A percentile compares a stretch with the other conserved stretches of the same genome.
These are phyloP conservation scores for Baronia brevicornis DNA, from an alignment of 2,888 invertebrate genomes.

Conservation along the genomic window DNA sequence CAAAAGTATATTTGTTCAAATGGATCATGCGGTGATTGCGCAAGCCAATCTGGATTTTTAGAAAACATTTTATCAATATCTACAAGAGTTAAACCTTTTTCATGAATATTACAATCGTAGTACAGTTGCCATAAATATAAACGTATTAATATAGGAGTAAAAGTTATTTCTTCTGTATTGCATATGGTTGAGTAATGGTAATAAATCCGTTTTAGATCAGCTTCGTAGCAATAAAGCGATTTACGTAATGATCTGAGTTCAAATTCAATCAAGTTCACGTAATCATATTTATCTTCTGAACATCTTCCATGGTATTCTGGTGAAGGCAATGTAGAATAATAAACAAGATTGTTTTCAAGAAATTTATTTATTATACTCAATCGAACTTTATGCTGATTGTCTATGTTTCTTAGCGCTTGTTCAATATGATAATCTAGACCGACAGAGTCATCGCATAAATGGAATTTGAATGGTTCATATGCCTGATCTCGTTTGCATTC, in stretches of 20 bases:
- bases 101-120: slow-evolving; percentile 70
- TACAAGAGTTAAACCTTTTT: slow-evolving; percentile 62
- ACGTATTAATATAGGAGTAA: slow-evolving; percentile 63
- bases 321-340: slow-evolving; percentile 18
- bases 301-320: slow-evolving; percentile 11
- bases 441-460: slow-evolving; percentile 50
- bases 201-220: slow-evolving; percentile 66
- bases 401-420: slow-evolving; percentile 48
- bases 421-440: slow-evolving; percentile 63
- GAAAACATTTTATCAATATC: slow-evolving; percentile 69
- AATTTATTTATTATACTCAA: slow-evolving; percentile 41
- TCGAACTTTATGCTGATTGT: slow-evolving; percentile 40
- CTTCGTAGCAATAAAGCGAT: slow-evolving; percentile 60
- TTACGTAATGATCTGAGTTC: slow-evolving; percentile 65
- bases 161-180: slow-evolving; percentile 43
- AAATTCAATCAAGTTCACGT: slow-evolving; percentile 40
- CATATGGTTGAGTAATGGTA: slow-evolving; percentile 67
- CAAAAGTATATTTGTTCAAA: slow-evolving; percentile 78
- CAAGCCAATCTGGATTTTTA: slow-evolving; percentile 59
- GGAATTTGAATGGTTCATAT: slow-evolving; percentile 36
- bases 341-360: slow-evolving; percentile 38
- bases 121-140: slow-evolving; percentile 78
- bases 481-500: slow-evolving; percentile 23
- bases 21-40: slow-evolving; percentile 64
- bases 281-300: slow-evolving; percentile 21